These are phyloP conservation scores for Chaenogobius annularis DNA, from an alignment of 2,113 vertebrate species.

Conservation along the genomic window DNA sequence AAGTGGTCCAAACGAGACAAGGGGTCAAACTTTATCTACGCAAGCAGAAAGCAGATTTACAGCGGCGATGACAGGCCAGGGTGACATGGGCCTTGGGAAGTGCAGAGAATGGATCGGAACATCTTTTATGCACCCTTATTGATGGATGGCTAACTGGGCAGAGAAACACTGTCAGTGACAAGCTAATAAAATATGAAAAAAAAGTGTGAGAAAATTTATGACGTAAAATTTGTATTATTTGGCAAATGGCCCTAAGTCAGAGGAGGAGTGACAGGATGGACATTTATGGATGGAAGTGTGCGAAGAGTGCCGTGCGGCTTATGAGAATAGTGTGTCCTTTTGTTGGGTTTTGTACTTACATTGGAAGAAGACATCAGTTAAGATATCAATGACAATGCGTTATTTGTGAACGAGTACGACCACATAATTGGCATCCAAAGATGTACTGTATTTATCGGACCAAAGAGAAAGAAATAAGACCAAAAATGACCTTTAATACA, in stretches of 20 bases:
- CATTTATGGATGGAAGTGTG: background rate
- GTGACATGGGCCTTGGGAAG: slow-evolving; percentile 23
- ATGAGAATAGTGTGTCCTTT: background rate
- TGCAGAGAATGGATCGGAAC: slow-evolving; percentile 9
- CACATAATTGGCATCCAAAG: background rate
- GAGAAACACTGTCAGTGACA: slow-evolving; percentile 14
- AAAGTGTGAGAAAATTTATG: background rate
- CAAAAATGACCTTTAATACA: background rate
- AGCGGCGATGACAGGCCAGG: slow-evolving; percentile 20
- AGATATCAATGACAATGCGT: background rate
- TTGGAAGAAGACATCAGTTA: background rate
- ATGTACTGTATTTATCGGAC: background rate
- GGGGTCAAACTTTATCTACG: slow-evolving; percentile 55
- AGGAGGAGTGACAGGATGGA: background rate
- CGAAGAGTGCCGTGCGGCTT: background rate
- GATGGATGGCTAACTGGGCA: slow-evolving; percentile 13
- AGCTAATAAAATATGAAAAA: background rate
- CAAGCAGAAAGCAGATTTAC: slow-evolving; percentile 49
- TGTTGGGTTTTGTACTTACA: background rate
- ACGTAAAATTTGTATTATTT: slow-evolving; percentile 11
- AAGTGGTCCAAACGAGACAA: slow-evolving; percentile 31
- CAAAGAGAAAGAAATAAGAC: background rate
- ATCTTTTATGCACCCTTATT: slow-evolving; percentile 19
- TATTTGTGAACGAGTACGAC: background rate
- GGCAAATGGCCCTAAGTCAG: background rate